Evolutionary conservation across 2,113 vertebrate genomes (phyloP).

Genomic region (Zapornia atra): DNA sequence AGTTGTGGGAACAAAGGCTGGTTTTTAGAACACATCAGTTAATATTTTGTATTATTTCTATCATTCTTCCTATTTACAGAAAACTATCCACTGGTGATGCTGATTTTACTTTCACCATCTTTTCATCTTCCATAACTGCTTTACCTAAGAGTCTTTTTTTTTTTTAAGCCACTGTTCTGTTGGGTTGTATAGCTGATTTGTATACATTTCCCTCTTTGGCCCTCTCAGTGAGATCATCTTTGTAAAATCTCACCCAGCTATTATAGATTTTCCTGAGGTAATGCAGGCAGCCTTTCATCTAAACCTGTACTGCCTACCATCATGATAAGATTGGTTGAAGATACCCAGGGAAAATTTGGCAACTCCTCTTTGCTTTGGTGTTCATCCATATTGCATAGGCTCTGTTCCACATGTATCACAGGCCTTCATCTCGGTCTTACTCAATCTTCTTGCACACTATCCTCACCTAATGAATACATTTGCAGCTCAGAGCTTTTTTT

Average conservation of each 20-base stretch:
- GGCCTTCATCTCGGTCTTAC: not conserved
- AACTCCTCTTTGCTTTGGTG: not conserved
- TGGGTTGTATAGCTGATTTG: not conserved
- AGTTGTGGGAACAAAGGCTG: not conserved
- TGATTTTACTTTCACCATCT: not conserved
- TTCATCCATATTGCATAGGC: not conserved
- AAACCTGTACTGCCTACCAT: slow-evolving; percentile 82
- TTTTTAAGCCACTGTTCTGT: not conserved
- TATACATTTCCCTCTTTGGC: slow-evolving; percentile 74
- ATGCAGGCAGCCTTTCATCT: slow-evolving; percentile 84
- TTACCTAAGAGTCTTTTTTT: fast-evolving
- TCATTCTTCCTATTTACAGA: not conserved
- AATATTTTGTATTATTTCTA: not conserved
- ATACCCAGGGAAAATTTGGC: slow-evolving; percentile 80
- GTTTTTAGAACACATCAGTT: not conserved
- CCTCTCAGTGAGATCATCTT: slow-evolving; percentile 77
- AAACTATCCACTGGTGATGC: not conserved
- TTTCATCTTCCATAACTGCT: not conserved
- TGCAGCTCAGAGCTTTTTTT: not conserved
- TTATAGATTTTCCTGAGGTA: slow-evolving; percentile 85
- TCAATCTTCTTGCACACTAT: not conserved
- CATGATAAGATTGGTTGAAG: slow-evolving; percentile 73
- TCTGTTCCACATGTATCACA: not conserved
- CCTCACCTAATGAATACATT: not conserved
- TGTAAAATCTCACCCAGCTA: slow-evolving; percentile 83